Evolutionary conservation across 2,113 vertebrate species (phyloP).

Genomic region (Carassius gibelio): DNA sequence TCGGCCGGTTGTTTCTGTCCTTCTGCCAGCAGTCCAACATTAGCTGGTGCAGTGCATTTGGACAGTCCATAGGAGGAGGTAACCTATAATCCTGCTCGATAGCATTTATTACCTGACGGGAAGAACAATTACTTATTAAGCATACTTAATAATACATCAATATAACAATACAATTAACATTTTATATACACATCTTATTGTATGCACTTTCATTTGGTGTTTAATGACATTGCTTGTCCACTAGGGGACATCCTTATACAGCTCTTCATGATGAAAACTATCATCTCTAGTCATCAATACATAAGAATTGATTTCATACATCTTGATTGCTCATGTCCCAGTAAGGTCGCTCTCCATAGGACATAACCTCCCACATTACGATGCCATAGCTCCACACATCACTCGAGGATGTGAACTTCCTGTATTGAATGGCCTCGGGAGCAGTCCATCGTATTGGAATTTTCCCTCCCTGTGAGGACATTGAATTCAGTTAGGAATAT

Average conservation of each 20-base stretch:
- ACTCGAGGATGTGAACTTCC: conserved; percentile 80
- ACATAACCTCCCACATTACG: conserved; percentile 83
- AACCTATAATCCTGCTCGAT: conserved; percentile 95
- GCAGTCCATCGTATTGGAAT: conserved; percentile 81
- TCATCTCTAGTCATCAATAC: conserved; percentile 2
- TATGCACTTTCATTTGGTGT: background rate
- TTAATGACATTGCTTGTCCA: conserved; percentile 17
- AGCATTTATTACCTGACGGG: conserved; percentile 89
- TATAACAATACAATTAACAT: background rate
- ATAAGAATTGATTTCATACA: conserved; percentile 59
- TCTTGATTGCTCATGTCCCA: conserved; percentile 84
- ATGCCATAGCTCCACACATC: conserved; percentile 81
- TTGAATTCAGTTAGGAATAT: conserved; percentile 6
- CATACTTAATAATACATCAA: background rate
- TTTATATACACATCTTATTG: background rate
- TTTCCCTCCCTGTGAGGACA: conserved; percentile 73
- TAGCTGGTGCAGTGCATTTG: conserved; percentile 89
- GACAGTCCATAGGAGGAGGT: conserved; percentile 94
- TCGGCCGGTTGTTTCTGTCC: conserved; percentile 91
- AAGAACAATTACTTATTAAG: background rate
- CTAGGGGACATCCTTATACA: conserved; percentile 40
- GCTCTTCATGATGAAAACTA: background rate
- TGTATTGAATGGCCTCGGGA: conserved; percentile 80
- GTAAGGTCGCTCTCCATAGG: conserved; percentile 68
- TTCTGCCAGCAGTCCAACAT: conserved; percentile 99